These are phyloP conservation scores for Cepaea hortensis DNA, from an alignment of 2,888 invertebrate genomes.

Conservation along the genomic window DNA sequence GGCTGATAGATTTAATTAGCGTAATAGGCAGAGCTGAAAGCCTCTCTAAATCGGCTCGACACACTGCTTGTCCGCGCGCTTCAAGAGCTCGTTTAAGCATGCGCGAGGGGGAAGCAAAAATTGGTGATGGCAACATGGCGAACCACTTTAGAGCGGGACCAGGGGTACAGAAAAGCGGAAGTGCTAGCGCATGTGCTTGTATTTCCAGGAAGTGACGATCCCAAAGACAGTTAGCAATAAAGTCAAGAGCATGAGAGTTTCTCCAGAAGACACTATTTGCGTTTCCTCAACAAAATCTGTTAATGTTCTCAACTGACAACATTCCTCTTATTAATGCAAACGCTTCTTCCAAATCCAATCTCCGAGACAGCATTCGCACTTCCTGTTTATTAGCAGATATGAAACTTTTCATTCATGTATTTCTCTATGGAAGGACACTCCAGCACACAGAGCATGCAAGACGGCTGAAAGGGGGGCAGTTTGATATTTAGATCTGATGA, in stretches of 20 bases:
- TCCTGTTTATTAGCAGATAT: slow-evolving; percentile 34
- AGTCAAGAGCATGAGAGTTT: slow-evolving; percentile 42
- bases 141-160: slow-evolving; percentile 35
- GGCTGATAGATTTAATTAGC: slow-evolving; percentile 50
- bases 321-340: slow-evolving; percentile 17
- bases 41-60: slow-evolving; percentile 39
- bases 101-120: slow-evolving; percentile 40
- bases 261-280: slow-evolving; percentile 24
- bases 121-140: slow-evolving; percentile 46
- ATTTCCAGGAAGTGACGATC: slow-evolving; percentile 47
- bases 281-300: slow-evolving; percentile 36
- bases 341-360: slow-evolving; percentile 22
- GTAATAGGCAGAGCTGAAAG: slow-evolving; percentile 49
- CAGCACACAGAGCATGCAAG: slow-evolving; percentile 1
- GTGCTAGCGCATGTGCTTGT: slow-evolving; percentile 45
- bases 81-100: slow-evolving; percentile 45
- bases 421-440: neutral
- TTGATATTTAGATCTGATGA: neutral
- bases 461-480: neutral
- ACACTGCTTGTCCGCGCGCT: slow-evolving; percentile 42
- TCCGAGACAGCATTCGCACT: slow-evolving; percentile 29
- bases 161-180: slow-evolving; percentile 36
- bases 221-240: slow-evolving; percentile 39
- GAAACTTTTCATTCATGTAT: slow-evolving; percentile 26
- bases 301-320: slow-evolving; percentile 28